Evolutionary conservation across 2,797 vertebrate species (phyloP).

Genomic region (Notolabrus celidotus): DNA sequence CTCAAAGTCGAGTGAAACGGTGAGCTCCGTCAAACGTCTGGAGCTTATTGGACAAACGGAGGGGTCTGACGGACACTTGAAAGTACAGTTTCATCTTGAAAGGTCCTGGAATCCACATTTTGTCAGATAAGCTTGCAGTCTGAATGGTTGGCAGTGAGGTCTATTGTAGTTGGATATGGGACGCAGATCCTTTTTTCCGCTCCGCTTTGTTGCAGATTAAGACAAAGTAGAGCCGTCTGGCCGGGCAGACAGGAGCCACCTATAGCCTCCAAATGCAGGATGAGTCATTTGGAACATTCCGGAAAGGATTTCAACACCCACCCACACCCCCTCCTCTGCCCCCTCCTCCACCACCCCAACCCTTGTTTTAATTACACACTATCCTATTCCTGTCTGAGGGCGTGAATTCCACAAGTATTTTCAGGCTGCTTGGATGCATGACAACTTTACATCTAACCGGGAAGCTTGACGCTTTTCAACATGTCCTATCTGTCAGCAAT

Average conservation of each 20-base stretch:
- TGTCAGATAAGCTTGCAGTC: slow-evolving; percentile 59
- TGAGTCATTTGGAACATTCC: slow-evolving; percentile 82
- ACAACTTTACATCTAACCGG: slow-evolving; percentile 51
- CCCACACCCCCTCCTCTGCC: not conserved
- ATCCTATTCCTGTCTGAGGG: slow-evolving; percentile 82
- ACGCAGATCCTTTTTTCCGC: slow-evolving; percentile 59
- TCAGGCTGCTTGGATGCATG: slow-evolving; percentile 52
- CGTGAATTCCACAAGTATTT: slow-evolving; percentile 76
- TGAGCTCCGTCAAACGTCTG: slow-evolving; percentile 29
- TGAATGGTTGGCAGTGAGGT: slow-evolving; percentile 46
- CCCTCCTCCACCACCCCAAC: not conserved
- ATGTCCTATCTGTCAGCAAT: slow-evolving; percentile 46
- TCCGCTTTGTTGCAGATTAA: slow-evolving; percentile 72
- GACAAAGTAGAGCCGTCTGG: slow-evolving; percentile 74
- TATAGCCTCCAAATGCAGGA: slow-evolving; percentile 67
- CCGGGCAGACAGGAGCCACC: slow-evolving; percentile 73
- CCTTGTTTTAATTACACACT: slow-evolving; percentile 85
- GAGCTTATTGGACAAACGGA: slow-evolving; percentile 51
- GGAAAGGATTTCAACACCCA: slow-evolving; percentile 77
- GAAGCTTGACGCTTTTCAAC: slow-evolving; percentile 56
- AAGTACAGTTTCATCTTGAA: slow-evolving; percentile 69
- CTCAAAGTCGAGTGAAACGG: slow-evolving; percentile 31
- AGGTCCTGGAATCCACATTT: slow-evolving; percentile 55
- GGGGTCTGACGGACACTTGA: slow-evolving; percentile 52
- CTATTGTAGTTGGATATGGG: slow-evolving; percentile 57